These are phyloP conservation scores for Mus spretus DNA, from an alignment of 2,797 vertebrate genomes.

Conservation along the genomic window DNA sequence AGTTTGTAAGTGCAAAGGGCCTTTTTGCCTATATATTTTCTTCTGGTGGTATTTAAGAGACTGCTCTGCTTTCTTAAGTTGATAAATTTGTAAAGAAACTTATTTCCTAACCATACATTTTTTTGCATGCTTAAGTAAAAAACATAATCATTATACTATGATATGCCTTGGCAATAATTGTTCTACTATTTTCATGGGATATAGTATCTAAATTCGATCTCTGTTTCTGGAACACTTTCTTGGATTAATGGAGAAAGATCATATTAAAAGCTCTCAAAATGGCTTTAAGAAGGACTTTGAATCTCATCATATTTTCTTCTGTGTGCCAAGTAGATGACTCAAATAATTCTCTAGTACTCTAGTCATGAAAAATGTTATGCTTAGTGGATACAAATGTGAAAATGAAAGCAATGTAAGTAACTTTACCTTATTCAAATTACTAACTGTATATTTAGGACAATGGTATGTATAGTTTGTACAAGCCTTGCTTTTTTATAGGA, in stretches of 20 bases:
- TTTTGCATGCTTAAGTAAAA: background rate
- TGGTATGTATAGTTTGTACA: background rate
- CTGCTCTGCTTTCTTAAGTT: constrained; percentile 35
- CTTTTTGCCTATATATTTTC: constrained; percentile 25
- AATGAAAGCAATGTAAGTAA: background rate
- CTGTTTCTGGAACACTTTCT: constrained; percentile 27
- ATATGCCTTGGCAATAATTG: background rate
- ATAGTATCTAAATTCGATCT: constrained; percentile 1
- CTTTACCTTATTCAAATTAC: background rate
- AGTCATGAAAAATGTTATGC: background rate
- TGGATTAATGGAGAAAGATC: background rate
- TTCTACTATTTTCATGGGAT: background rate
- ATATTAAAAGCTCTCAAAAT: background rate
- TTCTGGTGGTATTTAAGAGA: background rate
- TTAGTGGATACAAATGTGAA: background rate
- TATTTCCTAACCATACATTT: background rate
- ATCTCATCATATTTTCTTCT: background rate
- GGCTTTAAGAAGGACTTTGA: background rate
- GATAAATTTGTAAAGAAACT: background rate
- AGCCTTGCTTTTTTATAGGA: background rate
- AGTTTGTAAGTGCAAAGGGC: no score
- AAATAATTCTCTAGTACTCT: background rate
- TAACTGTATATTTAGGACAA: background rate
- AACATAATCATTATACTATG: constrained; percentile 18
- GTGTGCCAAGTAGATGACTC: background rate